Percentiles rank a stretch among this genome's conserved stretches.
phyloP scores from a whole-genome alignment of 1,140 invertebrate genomes.

The Limonius californicus region DNA sequence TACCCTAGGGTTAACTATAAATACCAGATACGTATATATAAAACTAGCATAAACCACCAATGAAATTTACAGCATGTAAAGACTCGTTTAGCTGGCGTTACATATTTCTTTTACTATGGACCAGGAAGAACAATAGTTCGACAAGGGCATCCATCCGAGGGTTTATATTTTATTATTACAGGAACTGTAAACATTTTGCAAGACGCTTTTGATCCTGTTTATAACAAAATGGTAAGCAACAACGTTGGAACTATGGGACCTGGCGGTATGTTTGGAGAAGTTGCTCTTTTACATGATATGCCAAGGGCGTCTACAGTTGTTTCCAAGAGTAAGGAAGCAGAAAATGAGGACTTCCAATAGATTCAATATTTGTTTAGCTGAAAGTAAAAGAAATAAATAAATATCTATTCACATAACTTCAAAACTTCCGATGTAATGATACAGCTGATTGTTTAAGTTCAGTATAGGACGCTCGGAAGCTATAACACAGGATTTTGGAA shows the following conservation, averaged over 20 bases:
- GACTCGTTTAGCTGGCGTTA: constrained; percentile 51
- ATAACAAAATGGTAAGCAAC: constrained; percentile 47
- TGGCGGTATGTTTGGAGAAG: constrained; percentile 61
- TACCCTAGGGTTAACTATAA: constrained; percentile 47
- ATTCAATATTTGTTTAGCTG: no score
- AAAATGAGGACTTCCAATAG: no score
- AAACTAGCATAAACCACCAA: no score
- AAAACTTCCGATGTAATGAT: no score
- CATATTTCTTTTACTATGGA: constrained; percentile 55
- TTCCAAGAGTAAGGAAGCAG: constrained; percentile 54
- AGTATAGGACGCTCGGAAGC: no score
- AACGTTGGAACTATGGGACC: constrained; percentile 36
- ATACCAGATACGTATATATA: neutral
- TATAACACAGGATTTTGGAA: no score
- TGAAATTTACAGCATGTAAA: constrained; percentile 51
- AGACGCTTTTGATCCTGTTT: constrained; percentile 50
- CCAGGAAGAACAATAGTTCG: constrained; percentile 54
- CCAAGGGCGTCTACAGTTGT: constrained; percentile 55
- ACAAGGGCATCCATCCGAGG: constrained; percentile 53
- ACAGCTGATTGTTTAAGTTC: no score
- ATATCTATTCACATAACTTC: no score
- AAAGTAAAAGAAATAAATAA: no score
- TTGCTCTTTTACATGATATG: constrained; percentile 57
- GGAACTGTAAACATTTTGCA: constrained; percentile 54
- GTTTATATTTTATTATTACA: constrained; percentile 57